A percentile compares a stretch with the other conserved stretches of the same genome.
Evolutionary conservation across 2,797 vertebrate species (phyloP).

Genomic region (Rhinogobio ventralis): DNA sequence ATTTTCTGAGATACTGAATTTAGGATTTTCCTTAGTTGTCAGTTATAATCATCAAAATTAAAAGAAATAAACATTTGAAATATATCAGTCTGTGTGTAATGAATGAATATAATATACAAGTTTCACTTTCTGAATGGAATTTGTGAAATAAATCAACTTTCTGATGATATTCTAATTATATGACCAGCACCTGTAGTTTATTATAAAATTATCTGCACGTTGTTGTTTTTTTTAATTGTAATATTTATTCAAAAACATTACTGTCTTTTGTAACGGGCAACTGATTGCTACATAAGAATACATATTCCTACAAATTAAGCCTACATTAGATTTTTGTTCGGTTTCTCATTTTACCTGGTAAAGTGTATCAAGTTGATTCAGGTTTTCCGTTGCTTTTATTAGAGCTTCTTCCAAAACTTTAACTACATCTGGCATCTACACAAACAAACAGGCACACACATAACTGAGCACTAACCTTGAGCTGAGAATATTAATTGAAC

Average conservation of each 20-base stretch:
- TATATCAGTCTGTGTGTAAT: no score
- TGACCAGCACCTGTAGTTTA: no score
- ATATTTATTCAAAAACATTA: neutral
- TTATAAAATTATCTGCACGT: neutral
- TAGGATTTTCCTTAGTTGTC: no score
- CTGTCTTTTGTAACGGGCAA: neutral
- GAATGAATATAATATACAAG: no score
- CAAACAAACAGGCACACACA: neutral
- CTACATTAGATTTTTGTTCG: neutral
- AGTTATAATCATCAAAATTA: no score
- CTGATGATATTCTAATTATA: no score
- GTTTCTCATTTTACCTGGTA: constrained; percentile 66
- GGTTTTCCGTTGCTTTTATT: constrained; percentile 64
- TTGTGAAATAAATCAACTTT: no score
- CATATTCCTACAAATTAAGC: neutral
- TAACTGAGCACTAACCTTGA: neutral
- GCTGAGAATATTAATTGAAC: neutral
- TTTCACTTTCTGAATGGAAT: no score
- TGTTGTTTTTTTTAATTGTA: neutral
- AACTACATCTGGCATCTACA: constrained; percentile 41
- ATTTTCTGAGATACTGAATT: no score
- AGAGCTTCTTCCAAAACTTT: constrained; percentile 69
- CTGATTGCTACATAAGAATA: neutral
- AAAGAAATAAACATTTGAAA: no score
- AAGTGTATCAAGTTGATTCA: constrained; percentile 66